These are phyloP conservation scores for Eulemur coronatus DNA, from an alignment of 2,797 vertebrate species.

Conservation along the genomic window DNA sequence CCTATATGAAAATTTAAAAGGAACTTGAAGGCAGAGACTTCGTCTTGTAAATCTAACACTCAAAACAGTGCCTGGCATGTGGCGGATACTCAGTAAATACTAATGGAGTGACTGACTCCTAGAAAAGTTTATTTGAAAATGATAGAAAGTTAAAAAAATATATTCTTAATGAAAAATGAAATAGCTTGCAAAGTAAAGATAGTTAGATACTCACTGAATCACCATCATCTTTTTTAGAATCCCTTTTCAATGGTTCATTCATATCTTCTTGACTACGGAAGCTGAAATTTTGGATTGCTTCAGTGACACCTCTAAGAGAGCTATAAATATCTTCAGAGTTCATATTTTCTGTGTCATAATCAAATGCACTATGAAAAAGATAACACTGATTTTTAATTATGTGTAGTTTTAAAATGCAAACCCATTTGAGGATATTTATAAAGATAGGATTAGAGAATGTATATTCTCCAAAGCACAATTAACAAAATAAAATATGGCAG, in stretches of 20 bases:
- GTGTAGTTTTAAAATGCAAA: conserved; percentile 37
- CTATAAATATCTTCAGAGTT: conserved; percentile 99
- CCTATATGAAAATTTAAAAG: neutral
- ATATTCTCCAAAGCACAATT: neutral
- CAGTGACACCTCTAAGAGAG: conserved; percentile 96
- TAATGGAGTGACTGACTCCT: neutral
- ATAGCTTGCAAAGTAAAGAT: neutral
- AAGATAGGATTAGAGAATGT: neutral
- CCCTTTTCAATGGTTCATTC: conserved; percentile 93
- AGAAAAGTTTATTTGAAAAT: neutral
- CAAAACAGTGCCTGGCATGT: neutral
- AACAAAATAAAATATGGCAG: conserved; percentile 25
- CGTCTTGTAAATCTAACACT: neutral
- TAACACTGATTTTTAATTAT: conserved; percentile 26
- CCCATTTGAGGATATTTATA: neutral
- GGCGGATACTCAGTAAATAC: neutral
- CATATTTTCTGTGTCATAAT: conserved; percentile 99
- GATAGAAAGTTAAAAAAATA: neutral
- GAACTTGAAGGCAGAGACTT: neutral
- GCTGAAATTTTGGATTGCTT: conserved; percentile 99
- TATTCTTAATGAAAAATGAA: neutral
- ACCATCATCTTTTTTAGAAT: conserved; percentile 89
- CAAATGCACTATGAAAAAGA: conserved; percentile 91
- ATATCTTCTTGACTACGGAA: conserved; percentile 98
- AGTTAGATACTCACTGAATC: conserved; percentile 87